Base-by-base conservation (phyloP, 92 coral and sea anemone species). In the Palythoa grandiflora region DNA sequence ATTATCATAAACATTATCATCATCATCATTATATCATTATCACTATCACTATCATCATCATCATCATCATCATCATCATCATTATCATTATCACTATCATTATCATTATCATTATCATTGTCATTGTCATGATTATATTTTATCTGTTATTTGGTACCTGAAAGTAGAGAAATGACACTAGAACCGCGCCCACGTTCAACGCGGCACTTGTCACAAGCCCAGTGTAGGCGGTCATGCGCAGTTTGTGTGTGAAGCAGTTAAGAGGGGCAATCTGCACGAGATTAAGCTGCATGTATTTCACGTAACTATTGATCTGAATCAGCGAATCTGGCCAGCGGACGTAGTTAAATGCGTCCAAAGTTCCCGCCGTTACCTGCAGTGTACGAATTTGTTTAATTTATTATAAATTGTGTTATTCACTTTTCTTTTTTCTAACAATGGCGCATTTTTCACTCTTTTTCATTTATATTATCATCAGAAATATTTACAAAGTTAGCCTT, bases 241-340 rank as follows among this genome's bases (percentile, higher is more conserved):
- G 88, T 28, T 80, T 75, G 79, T 86, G 89, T 44, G 35, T 90
- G 88, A 92, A 85, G 88, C 97, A 94, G 71, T 92, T 92, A 14
- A 90, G 61, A 13, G 97, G 97, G 6, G 95, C 97, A n/a, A 92
- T 90, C 83, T 94, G 97, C 5, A 94, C 73, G 60, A 94, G 53
- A 85, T 94, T 92, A 44, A 94, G 77, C 87, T 94, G 97, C 83
- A 92, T 78, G 50, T 92, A 90, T 83, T 92, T 92, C 40, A 93
- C 91, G 51, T 94, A 94, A 70, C 89, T 91, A 17, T 79, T 90
- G 73, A 94, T 84, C 74, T 88, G 92, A 11, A 92, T 90, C 71
- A 94, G 84, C 50, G 95, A 78, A 39, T 92, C 93, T 16, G 97
- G 97, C 97, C 97, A 94, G 50, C 93, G 90, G 37, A 94, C 85